phyloP scores from a whole-genome alignment of 2,113 vertebrate genomes.

The Nematolebias whitei region DNA sequence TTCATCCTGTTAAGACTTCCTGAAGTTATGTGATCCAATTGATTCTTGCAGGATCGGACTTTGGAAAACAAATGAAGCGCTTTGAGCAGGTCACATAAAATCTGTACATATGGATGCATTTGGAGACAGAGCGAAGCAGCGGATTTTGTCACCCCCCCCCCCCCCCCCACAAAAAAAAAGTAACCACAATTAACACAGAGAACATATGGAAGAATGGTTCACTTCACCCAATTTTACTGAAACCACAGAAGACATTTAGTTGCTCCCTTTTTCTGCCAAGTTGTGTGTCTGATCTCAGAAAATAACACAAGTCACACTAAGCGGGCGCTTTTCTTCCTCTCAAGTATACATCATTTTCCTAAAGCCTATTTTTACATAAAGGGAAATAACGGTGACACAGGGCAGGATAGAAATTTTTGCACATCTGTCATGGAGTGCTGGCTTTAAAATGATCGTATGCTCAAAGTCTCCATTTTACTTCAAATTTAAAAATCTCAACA shows the following conservation, averaged over 20 bases:
- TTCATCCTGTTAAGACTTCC: not conserved
- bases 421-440: slow-evolving; percentile 20
- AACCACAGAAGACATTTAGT: slow-evolving; percentile 65
- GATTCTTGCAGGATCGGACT: too few relatives aligned
- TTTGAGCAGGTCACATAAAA: slow-evolving; percentile 40
- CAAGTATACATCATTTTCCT: slow-evolving; percentile 12
- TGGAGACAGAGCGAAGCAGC: slow-evolving; percentile 38
- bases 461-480: slow-evolving; percentile 62
- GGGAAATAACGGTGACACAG: slow-evolving; percentile 24
- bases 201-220: slow-evolving; percentile 60
- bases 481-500: slow-evolving; percentile 64
- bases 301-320: slow-evolving; percentile 52
- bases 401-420: slow-evolving; percentile 53
- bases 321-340: slow-evolving; percentile 17
- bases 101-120: slow-evolving; percentile 27
- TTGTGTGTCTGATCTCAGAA: slow-evolving; percentile 56
- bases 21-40: too few relatives aligned
- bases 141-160: slow-evolving; percentile 34
- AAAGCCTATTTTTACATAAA: slow-evolving; percentile 49
- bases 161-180: slow-evolving; percentile 26
- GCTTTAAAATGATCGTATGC: slow-evolving; percentile 52
- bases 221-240: slow-evolving; percentile 62
- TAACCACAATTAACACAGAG: slow-evolving; percentile 57
- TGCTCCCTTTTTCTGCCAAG: slow-evolving; percentile 41
- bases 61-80: slow-evolving; percentile 47